Evolutionary conservation across 1,140 invertebrate species (phyloP).

Genomic region (Chlorops oryzae): DNA sequence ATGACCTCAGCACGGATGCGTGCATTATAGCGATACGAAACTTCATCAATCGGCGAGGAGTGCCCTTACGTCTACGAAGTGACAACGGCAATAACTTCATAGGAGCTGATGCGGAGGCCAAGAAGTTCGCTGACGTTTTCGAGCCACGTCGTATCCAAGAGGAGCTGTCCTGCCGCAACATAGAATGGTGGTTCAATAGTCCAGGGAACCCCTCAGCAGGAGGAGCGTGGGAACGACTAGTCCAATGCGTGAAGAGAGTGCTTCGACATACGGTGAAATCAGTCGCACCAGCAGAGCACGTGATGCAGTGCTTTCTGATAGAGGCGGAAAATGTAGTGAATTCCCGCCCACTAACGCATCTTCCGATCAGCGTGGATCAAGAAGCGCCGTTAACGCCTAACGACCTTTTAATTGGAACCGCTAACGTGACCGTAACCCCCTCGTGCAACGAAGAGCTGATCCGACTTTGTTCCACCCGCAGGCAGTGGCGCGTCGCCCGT

Average conservation of each 20-base stretch:
- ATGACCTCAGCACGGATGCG: conserved; percentile 11
- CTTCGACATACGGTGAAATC: conserved; percentile 15
- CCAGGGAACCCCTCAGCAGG: conserved; percentile 7
- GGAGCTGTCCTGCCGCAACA: not conserved
- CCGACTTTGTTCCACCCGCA: not conserved
- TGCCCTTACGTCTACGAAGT: conserved; percentile 8
- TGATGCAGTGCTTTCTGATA: conserved; percentile 19
- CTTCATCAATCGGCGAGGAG: conserved; percentile 5
- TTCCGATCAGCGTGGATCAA: conserved; percentile 26
- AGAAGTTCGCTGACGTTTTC: not conserved
- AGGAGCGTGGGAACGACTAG: conserved; percentile 28
- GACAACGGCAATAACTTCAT: conserved; percentile 16
- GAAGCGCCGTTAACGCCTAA: conserved; percentile 14
- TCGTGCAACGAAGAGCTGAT: not conserved
- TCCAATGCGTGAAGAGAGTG: conserved; percentile 23
- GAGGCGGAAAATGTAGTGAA: conserved; percentile 28
- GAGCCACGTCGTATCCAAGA: conserved; percentile 4
- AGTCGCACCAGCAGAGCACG: conserved; percentile 19
- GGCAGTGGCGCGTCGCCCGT: conserved; percentile 8
- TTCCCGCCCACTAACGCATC: conserved; percentile 23
- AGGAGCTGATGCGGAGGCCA: not conserved
- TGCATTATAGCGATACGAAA: conserved; percentile 12
- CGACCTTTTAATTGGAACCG: conserved; percentile 6
- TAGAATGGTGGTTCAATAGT: conserved; percentile 13
- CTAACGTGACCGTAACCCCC: conserved; percentile 1